Percentiles rank a stretch among this genome's conserved stretches.
phyloP scores from a whole-genome alignment of 2,888 invertebrate species.

The Amphipoea oculea region DNA sequence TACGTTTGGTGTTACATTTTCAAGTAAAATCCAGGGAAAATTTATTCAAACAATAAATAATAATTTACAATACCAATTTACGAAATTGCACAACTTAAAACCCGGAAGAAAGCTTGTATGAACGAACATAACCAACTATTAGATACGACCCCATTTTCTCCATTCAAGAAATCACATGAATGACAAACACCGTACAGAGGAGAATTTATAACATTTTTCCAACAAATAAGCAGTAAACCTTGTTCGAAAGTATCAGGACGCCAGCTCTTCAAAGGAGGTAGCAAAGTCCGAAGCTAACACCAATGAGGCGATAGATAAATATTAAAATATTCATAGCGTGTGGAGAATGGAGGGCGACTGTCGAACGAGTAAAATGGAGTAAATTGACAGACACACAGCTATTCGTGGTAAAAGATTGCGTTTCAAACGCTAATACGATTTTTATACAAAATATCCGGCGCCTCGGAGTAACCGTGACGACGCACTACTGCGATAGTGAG shows the following conservation, averaged over 20 bases:
- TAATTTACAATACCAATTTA: neutral
- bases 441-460: slow-evolving; percentile 77
- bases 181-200: slow-evolving; percentile 2
- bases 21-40: neutral
- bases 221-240: slow-evolving; percentile 47
- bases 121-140: neutral
- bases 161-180: slow-evolving; percentile 16
- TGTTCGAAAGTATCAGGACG: slow-evolving; percentile 43
- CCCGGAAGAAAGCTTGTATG: neutral
- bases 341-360: slow-evolving; percentile 39
- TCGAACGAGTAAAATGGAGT: slow-evolving; percentile 45
- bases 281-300: slow-evolving; percentile 36
- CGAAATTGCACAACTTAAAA: neutral
- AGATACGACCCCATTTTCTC: slow-evolving; percentile 11
- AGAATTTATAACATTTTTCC: slow-evolving; percentile 37
- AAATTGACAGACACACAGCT: slow-evolving; percentile 64
- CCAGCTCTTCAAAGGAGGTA: slow-evolving; percentile 32
- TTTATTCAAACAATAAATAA: neutral
- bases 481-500: slow-evolving; percentile 63
- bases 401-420: slow-evolving; percentile 72
- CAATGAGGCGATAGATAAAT: slow-evolving; percentile 58
- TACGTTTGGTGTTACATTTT: neutral
- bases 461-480: slow-evolving; percentile 70
- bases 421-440: slow-evolving; percentile 74
- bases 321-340: slow-evolving; percentile 65